These are phyloP conservation scores for Oryzaephilus surinamensis DNA, from an alignment of 1,140 invertebrate genomes.

Conservation along the genomic window DNA sequence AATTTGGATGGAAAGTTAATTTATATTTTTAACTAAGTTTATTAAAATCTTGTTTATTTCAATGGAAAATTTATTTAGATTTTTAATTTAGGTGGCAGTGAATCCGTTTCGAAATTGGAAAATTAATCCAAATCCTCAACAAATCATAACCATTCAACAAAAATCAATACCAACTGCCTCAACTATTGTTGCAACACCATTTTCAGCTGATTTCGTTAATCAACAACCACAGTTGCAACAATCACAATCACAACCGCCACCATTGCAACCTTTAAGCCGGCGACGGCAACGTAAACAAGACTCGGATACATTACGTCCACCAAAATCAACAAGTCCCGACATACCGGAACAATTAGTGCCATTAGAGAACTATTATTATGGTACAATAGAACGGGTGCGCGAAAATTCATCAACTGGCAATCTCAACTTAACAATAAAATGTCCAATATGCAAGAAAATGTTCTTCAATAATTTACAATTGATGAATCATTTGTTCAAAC, in stretches of 20 bases:
- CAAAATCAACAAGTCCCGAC: slow-evolving; percentile 26
- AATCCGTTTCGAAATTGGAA: slow-evolving; percentile 75
- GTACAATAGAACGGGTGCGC: slow-evolving; percentile 34
- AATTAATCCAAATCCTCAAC: slow-evolving; percentile 2
- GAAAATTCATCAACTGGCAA: slow-evolving; percentile 12
- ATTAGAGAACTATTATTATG: slow-evolving; percentile 50
- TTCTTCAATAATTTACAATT: slow-evolving; percentile 51
- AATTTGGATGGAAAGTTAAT: too few species aligned
- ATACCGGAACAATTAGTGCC: slow-evolving; percentile 33
- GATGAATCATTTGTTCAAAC: slow-evolving; percentile 57
- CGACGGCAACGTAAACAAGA: too few species aligned
- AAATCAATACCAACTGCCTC: not conserved
- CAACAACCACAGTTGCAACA: slow-evolving; percentile 6
- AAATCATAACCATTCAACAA: not conserved
- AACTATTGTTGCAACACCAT: not conserved
- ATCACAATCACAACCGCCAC: slow-evolving; percentile 4
- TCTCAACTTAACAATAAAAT: slow-evolving; percentile 26
- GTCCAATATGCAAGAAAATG: slow-evolving; percentile 32
- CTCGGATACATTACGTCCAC: too few species aligned
- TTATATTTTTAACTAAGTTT: not conserved
- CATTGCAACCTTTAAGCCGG: not conserved
- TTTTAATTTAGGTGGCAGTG: slow-evolving; percentile 39
- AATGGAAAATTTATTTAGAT: slow-evolving; percentile 39
- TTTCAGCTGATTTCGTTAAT: too few species aligned
- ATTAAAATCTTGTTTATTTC: too few species aligned